phyloP scores from a whole-genome alignment of 2,888 invertebrate species.

The Myopa tessellatipennis region DNA sequence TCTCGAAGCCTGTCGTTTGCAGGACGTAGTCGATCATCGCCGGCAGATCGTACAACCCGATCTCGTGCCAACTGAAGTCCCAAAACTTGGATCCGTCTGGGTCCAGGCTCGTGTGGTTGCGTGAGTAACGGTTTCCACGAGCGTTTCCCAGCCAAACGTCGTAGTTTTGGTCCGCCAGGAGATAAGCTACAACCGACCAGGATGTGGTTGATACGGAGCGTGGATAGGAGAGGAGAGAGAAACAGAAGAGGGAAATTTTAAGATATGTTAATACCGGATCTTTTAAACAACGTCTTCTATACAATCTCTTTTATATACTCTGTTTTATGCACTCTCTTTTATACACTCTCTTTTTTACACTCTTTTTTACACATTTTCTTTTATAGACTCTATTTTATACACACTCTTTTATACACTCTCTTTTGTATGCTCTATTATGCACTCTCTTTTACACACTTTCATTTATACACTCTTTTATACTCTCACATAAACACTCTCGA shows the following conservation, averaged over 20 bases:
- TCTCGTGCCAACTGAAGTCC: conserved; percentile 87
- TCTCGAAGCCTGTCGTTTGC: conserved; percentile 67
- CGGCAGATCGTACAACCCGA: conserved; percentile 84
- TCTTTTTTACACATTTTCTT: conserved; percentile 12
- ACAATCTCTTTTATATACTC: too few relatives aligned
- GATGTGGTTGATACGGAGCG: too few relatives aligned
- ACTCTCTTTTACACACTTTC: conserved; percentile 9
- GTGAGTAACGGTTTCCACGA: conserved; percentile 66
- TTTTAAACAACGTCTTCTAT: too few relatives aligned
- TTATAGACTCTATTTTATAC: not conserved
- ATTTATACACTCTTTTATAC: conserved; percentile 4
- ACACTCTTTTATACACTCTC: not conserved
- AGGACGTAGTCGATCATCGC: conserved; percentile 81
- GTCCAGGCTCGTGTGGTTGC: conserved; percentile 62
- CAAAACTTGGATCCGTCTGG: conserved; percentile 71
- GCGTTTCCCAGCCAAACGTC: conserved; percentile 68
- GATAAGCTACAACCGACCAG: conserved; percentile 60
- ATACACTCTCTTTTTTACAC: too few relatives aligned
- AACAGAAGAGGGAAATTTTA: too few relatives aligned
- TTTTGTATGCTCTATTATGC: too few relatives aligned
- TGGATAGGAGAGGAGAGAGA: too few relatives aligned
- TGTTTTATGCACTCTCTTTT: too few relatives aligned
- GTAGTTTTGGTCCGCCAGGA: conserved; percentile 69
- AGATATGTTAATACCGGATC: too few relatives aligned
- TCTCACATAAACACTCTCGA: conserved; percentile 30